A percentile compares a stretch with the other conserved stretches of the same genome.
These are phyloP conservation scores for Apodemus agrarius DNA, from an alignment of 2,797 vertebrate genomes.

Conservation along the genomic window DNA sequence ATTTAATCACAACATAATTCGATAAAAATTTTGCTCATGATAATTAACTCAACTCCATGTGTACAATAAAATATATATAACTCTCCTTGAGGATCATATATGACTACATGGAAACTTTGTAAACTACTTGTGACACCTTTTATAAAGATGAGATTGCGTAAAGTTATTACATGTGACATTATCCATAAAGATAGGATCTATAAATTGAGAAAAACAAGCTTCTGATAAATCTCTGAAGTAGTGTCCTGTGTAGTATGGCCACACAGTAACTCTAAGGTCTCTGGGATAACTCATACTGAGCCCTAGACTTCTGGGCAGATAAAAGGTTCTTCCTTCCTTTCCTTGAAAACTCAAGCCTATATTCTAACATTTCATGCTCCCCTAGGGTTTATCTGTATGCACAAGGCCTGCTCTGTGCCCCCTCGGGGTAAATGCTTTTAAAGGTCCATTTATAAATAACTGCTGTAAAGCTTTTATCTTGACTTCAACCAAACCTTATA, in stretches of 20 bases:
- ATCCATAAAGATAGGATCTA: background rate
- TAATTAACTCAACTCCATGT: background rate
- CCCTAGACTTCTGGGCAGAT: background rate
- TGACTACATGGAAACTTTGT: background rate
- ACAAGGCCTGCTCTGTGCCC: background rate
- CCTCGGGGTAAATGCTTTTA: background rate
- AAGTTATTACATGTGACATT: background rate
- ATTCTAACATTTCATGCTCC: background rate
- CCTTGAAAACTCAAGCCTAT: background rate
- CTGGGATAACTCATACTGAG: background rate
- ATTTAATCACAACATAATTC: background rate
- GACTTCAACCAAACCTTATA: background rate
- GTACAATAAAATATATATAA: background rate
- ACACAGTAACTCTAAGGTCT: background rate
- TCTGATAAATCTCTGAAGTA: background rate
- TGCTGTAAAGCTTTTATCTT: background rate
- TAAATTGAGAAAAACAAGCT: background rate
- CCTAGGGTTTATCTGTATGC: background rate
- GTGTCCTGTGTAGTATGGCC: rapidly evolving
- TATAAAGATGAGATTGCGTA: background rate
- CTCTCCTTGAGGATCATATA: background rate
- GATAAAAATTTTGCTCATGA: background rate
- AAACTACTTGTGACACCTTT: background rate
- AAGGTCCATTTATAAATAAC: background rate
- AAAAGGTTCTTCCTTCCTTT: background rate